These are phyloP conservation scores for Mystacides longicornis DNA, from an alignment of 2,888 invertebrate genomes.

Conservation along the genomic window DNA sequence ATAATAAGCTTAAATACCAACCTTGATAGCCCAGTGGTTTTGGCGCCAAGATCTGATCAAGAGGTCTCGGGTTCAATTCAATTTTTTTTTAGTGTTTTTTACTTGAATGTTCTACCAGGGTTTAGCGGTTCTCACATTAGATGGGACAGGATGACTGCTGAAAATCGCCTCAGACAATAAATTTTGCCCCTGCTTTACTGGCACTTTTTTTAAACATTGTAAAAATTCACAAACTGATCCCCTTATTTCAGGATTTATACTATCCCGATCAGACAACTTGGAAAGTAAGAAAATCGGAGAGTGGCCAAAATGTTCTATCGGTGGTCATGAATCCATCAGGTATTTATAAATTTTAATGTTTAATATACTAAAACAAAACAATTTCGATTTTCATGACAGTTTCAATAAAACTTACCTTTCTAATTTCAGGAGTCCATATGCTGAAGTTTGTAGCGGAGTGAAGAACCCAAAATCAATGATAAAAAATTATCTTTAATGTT, in stretches of 20 bases:
- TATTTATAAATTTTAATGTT: constrained; percentile 4
- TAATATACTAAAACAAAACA: not conserved
- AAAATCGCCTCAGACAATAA: too few relatives aligned
- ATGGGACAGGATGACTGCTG: too few relatives aligned
- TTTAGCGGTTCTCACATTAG: too few relatives aligned
- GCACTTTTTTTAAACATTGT: too few relatives aligned
- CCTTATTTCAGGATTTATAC: constrained; percentile 12
- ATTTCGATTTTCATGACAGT: not conserved
- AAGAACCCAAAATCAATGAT: too few relatives aligned
- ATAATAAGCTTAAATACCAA: too few relatives aligned
- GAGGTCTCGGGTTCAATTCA: too few relatives aligned
- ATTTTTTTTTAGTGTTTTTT: too few relatives aligned
- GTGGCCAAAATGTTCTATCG: not conserved
- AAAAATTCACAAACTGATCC: not conserved
- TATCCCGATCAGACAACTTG: constrained; percentile 5
- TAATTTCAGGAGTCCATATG: not conserved
- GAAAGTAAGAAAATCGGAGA: constrained; percentile 2
- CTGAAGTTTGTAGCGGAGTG: not conserved
- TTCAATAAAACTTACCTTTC: not conserved
- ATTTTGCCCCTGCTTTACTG: too few relatives aligned
- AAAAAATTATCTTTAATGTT: not conserved
- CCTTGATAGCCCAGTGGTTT: too few relatives aligned
- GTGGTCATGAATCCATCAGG: constrained; percentile 14
- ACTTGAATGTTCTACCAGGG: too few relatives aligned
- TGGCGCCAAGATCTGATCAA: too few relatives aligned